A percentile compares a stretch with the other conserved stretches of the same genome.
Conservation (phyloP, 2,888 invertebrate species). For the Desoria tigrina region DNA sequence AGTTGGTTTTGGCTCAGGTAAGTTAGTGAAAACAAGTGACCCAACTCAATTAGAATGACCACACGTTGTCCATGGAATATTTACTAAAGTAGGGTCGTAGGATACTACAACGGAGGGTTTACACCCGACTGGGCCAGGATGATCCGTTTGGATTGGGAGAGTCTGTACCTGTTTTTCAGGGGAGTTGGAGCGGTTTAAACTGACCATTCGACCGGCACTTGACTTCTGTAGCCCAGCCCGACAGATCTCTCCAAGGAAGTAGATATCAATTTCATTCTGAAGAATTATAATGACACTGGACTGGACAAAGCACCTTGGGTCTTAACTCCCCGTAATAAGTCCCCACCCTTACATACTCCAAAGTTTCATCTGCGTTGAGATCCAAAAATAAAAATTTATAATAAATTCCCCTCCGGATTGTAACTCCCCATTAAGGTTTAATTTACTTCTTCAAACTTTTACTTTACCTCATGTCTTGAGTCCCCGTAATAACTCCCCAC, state of each 20-base stretch:
- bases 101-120: too few relatives aligned
- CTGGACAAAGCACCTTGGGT: too few relatives aligned
- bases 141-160: not conserved
- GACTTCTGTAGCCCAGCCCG: not conserved
- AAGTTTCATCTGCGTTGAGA: too few relatives aligned
- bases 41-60: constrained; percentile 15
- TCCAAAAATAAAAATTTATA: too few relatives aligned
- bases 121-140: not conserved
- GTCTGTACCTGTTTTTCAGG: not conserved
- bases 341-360: too few relatives aligned
- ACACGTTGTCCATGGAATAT: constrained; percentile 11
- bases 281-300: constrained; percentile 8
- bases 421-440: too few relatives aligned
- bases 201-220: not conserved
- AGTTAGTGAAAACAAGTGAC: constrained; percentile 10
- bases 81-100: constrained; percentile 1
- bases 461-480: too few relatives aligned
- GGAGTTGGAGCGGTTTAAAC: too few relatives aligned
- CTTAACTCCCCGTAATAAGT: too few relatives aligned
- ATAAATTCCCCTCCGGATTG: too few relatives aligned
- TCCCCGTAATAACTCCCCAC: too few relatives aligned
- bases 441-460: too few relatives aligned
- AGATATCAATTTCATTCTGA: constrained; percentile 10
- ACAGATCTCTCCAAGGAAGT: not conserved
- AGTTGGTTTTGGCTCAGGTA: constrained; percentile 21